Percentiles rank a stretch among this genome's conserved stretches.
phyloP scores from a whole-genome alignment of 2,113 vertebrate genomes.

The Mesitornis unicolor region DNA sequence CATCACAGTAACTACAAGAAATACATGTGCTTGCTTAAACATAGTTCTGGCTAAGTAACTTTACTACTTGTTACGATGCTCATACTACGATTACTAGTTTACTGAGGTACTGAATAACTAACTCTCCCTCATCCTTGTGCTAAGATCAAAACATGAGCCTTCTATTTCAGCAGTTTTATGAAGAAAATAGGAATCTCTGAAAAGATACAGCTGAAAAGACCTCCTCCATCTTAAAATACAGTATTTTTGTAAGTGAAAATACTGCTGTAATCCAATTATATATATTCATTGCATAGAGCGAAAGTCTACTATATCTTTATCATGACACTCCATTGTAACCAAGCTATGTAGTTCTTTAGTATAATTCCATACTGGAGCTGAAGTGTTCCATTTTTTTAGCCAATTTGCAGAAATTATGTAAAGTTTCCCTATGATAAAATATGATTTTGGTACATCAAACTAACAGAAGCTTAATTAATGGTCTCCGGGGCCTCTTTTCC shows the following conservation, averaged over 20 bases:
- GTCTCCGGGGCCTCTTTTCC: conserved; percentile 28
- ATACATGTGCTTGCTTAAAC: not conserved
- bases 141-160: not conserved
- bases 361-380: conserved; percentile 26
- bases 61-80: not conserved
- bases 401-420: conserved; percentile 47
- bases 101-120: not conserved
- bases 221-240: conserved; percentile 24
- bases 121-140: not conserved
- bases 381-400: conserved; percentile 38
- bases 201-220: not conserved
- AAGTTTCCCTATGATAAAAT: conserved; percentile 44
- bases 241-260: conserved; percentile 14
- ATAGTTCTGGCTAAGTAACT: not conserved
- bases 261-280: conserved; percentile 30
- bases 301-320: conserved; percentile 19
- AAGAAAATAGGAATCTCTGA: not conserved
- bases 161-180: not conserved
- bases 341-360: conserved; percentile 21
- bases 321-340: not conserved
- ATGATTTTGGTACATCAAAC: conserved; percentile 25
- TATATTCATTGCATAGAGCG: not conserved
- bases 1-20: not conserved
- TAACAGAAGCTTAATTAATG: conserved; percentile 24
- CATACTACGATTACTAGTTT: not conserved